Conservation (phyloP, 2,797 vertebrate species). For the Tamandua tetradactyla region DNA sequence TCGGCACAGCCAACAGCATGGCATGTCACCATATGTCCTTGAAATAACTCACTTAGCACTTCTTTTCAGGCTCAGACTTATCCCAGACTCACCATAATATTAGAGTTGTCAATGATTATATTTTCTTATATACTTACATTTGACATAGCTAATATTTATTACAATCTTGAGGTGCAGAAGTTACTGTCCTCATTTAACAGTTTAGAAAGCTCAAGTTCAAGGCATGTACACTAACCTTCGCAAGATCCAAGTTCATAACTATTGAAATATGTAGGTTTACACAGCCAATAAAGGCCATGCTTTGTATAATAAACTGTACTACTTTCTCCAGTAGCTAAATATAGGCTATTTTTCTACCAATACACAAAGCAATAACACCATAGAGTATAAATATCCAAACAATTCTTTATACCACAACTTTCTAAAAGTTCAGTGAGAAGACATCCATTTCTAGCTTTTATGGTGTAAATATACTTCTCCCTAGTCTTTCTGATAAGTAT, state of each 20-base stretch:
- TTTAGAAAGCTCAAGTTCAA: background rate
- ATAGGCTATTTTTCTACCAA: background rate
- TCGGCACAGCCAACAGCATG: background rate
- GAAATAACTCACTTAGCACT: background rate
- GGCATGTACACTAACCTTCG: background rate
- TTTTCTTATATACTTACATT: background rate
- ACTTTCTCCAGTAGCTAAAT: background rate
- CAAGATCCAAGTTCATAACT: background rate
- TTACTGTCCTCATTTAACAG: background rate
- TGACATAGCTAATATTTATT: background rate
- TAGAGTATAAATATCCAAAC: background rate
- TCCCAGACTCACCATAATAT: background rate
- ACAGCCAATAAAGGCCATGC: background rate
- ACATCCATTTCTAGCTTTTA: background rate
- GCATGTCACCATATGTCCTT: background rate
- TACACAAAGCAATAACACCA: background rate
- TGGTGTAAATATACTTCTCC: background rate
- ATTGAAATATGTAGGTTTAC: background rate
- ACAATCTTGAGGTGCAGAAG: background rate
- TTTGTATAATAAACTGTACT: background rate
- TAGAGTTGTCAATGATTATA: background rate
- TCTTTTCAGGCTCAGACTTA: background rate
- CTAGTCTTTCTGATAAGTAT: background rate
- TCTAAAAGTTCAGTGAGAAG: background rate
- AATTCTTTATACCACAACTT: background rate